Conservation (phyloP, 2,888 invertebrate genomes). For the Sphaeridia pumilis region DNA sequence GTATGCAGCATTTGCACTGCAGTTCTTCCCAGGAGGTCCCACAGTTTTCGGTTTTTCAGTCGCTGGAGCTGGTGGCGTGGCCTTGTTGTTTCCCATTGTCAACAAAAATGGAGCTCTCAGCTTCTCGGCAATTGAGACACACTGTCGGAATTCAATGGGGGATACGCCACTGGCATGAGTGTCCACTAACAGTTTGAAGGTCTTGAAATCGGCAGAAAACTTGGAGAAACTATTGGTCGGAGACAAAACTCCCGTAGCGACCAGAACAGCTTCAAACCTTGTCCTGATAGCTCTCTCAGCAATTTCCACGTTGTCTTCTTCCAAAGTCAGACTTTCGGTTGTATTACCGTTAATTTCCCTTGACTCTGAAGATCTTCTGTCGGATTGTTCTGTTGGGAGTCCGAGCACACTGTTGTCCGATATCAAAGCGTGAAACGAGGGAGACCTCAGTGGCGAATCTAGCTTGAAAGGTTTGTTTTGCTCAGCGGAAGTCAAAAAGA, state of each 20-base stretch:
- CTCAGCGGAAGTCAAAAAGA: conserved; percentile 28
- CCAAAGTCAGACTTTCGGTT: neutral
- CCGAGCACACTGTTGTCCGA: conserved; percentile 17
- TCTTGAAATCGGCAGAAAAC: conserved; percentile 32
- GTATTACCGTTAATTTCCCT: neutral
- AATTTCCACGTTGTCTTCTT: conserved; percentile 10
- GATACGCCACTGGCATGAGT: conserved; percentile 32
- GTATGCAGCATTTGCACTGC: conserved; percentile 22
- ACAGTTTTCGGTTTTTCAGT: neutral
- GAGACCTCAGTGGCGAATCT: conserved; percentile 14
- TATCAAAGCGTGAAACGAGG: conserved; percentile 27
- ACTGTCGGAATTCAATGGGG: conserved; percentile 29
- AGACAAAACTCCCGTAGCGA: conserved; percentile 26
- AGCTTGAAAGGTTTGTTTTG: neutral
- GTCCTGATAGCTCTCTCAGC: conserved; percentile 20
- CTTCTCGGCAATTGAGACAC: conserved; percentile 26
- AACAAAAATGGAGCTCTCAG: conserved; percentile 13
- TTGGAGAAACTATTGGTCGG: conserved; percentile 25
- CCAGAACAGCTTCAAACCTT: conserved; percentile 28
- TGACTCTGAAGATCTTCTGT: conserved; percentile 3
- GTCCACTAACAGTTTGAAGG: conserved; percentile 31
- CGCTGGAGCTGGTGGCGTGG: neutral
- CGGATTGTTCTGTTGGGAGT: conserved; percentile 10
- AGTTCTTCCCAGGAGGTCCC: conserved; percentile 11
- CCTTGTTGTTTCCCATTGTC: neutral